phyloP scores from a whole-genome alignment of 2,888 invertebrate species.

The Thyatira batis region DNA sequence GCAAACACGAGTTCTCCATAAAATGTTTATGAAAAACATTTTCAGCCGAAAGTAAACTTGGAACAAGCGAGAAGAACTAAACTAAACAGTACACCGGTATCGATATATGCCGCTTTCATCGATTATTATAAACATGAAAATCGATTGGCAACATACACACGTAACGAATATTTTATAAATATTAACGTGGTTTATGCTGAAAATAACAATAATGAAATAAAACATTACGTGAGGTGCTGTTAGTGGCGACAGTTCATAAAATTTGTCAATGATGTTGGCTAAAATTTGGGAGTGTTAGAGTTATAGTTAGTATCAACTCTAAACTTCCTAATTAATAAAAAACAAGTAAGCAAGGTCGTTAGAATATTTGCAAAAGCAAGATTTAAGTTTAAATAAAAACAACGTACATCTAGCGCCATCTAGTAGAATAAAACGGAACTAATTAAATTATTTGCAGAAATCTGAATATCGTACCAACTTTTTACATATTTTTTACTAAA shows the following conservation, averaged over 20 bases:
- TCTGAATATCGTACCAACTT: no score
- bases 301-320: no score
- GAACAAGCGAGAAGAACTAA: conserved; percentile 49
- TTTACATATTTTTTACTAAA: background rate
- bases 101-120: conserved; percentile 43
- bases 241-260: no score
- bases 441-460: background rate
- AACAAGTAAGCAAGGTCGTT: no score
- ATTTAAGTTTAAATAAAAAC: no score
- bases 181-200: conserved; percentile 21
- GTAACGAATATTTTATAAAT: conserved; percentile 46
- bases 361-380: no score
- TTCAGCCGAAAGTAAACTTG: conserved; percentile 59
- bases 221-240: no score
- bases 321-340: no score
- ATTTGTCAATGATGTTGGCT: no score
- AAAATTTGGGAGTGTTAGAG: no score
- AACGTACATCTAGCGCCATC: background rate
- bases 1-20: conserved; percentile 9
- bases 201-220: background rate
- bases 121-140: conserved; percentile 69
- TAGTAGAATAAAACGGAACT: background rate
- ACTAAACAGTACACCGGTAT: conserved; percentile 42
- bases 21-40: conserved; percentile 66
- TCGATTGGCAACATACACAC: conserved; percentile 63